These are phyloP conservation scores for Adela reaumurella DNA, from an alignment of 2,888 invertebrate species.

Conservation along the genomic window DNA sequence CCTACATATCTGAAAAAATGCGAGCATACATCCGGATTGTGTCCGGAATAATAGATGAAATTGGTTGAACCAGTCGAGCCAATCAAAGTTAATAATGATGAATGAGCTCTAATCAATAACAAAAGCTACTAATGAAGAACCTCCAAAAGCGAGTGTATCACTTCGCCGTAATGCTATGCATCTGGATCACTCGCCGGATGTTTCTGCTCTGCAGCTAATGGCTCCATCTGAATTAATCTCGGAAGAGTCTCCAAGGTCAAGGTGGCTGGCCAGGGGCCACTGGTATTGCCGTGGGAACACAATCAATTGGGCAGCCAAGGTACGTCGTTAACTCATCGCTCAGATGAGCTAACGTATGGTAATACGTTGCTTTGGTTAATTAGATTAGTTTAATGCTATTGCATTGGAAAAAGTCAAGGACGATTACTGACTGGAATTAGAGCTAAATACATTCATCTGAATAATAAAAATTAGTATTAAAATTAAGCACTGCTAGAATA, in stretches of 20 bases:
- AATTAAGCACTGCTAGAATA: too few species aligned
- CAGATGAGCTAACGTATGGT: background rate
- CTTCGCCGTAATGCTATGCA: background rate
- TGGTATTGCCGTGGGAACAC: background rate
- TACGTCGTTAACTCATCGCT: background rate
- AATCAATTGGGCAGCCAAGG: background rate
- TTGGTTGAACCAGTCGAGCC: too few species aligned
- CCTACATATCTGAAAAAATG: background rate
- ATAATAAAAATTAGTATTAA: too few species aligned
- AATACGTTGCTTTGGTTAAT: background rate
- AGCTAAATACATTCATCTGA: too few species aligned
- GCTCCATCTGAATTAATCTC: background rate
- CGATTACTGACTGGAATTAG: too few species aligned
- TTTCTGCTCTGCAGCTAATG: background rate
- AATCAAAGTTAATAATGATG: too few species aligned
- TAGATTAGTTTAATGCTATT: background rate
- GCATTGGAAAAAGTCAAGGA: background rate
- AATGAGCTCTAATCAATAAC: too few species aligned
- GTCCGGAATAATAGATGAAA: too few species aligned
- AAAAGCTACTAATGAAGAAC: too few species aligned
- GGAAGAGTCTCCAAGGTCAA: background rate
- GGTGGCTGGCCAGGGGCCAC: too few species aligned
- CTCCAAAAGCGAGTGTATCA: too few species aligned
- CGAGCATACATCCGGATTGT: conserved; percentile 1
- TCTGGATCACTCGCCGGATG: background rate